Evolutionary conservation across 2,888 invertebrate species (phyloP), one percentile per base, ranked within the genome.

Genomic region (Cactoblastis cactorum): DNA sequence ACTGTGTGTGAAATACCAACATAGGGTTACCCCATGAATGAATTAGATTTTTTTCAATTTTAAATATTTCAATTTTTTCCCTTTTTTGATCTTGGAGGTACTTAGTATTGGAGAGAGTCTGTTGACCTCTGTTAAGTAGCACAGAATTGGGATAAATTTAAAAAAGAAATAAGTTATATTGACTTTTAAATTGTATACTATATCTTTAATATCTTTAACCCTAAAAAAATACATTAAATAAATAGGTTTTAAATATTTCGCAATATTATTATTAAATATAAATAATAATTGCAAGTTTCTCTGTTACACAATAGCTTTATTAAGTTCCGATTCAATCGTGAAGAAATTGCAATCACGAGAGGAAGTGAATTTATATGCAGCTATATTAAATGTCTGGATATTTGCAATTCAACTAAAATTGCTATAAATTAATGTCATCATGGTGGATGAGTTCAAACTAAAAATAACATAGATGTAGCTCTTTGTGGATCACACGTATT

Each of bases 1-100:
- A 58, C 51, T 32, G 58, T 66, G 69, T 83, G 83, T 84, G 83
- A 84, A 81, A 84, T 84, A 83, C 69, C 83, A 82, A 53, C 53
- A 24, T 48, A 52, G 58, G 56, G 61, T 63, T 61, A 58, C 59
- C 53, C 1, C 60, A 11, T n/a, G 12, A 12, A 15, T 19, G 18
- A 39, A 11, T 28, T 28, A 28, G 5, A 22, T 6, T 22, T 22
- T 6, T 28, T 28, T 28, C 5, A 28, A 4, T 22, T 4, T 22
- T n/a, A n/a, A n/a, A n/a, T n/a, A n/a, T n/a, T n/a, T n/a, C n/a
- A n/a, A n/a, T n/a, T n/a, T n/a, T n/a, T n/a, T n/a, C n/a, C n/a
- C n/a, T n/a, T n/a, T n/a, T n/a, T n/a, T n/a, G n/a, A n/a, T n/a
- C n/a, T n/a, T n/a, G n/a, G n/a, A n/a, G n/a, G n/a, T n/a, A n/a